These are phyloP conservation scores for Gymnoscelis rufifasciata DNA, from an alignment of 2,888 invertebrate genomes.

Conservation along the genomic window DNA sequence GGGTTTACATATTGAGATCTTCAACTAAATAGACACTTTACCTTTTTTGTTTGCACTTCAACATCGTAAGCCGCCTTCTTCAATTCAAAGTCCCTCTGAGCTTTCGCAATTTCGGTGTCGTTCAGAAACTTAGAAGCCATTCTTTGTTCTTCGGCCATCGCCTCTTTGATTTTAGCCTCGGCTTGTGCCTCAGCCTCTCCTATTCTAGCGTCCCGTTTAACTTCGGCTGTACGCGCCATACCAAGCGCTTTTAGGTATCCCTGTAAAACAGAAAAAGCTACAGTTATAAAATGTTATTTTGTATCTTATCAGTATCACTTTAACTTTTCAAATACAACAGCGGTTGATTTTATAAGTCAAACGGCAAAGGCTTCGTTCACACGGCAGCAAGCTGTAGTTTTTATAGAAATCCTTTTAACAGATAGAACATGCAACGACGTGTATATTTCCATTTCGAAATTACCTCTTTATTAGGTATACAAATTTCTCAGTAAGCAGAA, in stretches of 20 bases:
- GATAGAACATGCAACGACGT: too few relatives aligned
- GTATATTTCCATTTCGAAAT: too few relatives aligned
- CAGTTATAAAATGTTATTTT: too few relatives aligned
- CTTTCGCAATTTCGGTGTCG: conserved; percentile 98
- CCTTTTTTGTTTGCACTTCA: conserved; percentile 95
- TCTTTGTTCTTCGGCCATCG: conserved; percentile 96
- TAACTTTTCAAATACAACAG: too few relatives aligned
- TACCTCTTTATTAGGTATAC: too few relatives aligned
- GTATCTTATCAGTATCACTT: too few relatives aligned
- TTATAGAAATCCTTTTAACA: neutral
- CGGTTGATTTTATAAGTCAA: too few relatives aligned
- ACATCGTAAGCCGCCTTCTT: conserved; percentile 98
- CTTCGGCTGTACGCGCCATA: conserved; percentile 96
- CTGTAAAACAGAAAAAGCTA: conserved; percentile 56
- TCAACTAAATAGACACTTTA: conserved; percentile 51
- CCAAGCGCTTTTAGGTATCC: conserved; percentile 96
- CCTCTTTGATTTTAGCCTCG: conserved; percentile 95
- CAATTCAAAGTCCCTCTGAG: conserved; percentile 96
- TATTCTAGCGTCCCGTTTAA: conserved; percentile 96
- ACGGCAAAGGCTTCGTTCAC: too few relatives aligned
- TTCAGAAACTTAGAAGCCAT: conserved; percentile 96
- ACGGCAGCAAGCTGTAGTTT: too few relatives aligned
- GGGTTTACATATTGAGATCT: too few relatives aligned
- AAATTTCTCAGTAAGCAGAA: too few relatives aligned
- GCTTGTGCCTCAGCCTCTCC: conserved; percentile 97